Evolutionary conservation across 2,113 vertebrate genomes (phyloP), one percentile per base, ranked within the genome.

Genomic region (Nothobranchius kuhntae): DNA sequence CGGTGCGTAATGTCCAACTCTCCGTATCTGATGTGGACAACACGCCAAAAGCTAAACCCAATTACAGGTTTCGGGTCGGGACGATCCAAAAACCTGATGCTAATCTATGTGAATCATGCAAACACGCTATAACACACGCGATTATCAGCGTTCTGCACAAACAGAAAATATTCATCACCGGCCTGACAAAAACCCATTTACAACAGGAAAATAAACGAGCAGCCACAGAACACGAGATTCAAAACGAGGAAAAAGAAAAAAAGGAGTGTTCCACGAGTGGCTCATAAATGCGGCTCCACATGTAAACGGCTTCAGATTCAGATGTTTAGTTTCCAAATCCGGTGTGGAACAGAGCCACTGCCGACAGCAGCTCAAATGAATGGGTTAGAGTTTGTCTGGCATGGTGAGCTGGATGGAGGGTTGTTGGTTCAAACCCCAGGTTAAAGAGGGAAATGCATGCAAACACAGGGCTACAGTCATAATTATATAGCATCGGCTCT

Each of bases 1-100:
- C 66, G 75, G 69, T 75, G 61, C 54, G 50, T 80, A 73, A 79
- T 75, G 70, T 61, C 50, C 63, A 46, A 63, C 61, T 60, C 45
- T 2, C 66, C 36, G 50, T 78, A 80, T 89, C 78, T 78, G 78
- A 88, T 86, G 72, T 80, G 80, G 78, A 78, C 65, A 70, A 50
- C 68, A 40, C 21, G 67, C 64, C 68, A 66, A 57, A 83, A 81
- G 73, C 75, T 55, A 55, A 76, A 38, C 51, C 61, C 68, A 83
- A 73, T 75, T 82, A 73, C 54, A 75, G 61, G 10, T 51, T 53
- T 58, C 51, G 54, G 57, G 70, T 46, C 45, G 53, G 54, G 4
- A 2, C 46, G 13, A 66, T 73, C 61, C 56, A 36, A 60, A 7
- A 52, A 61, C 64, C 70, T 38, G 30, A 61, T 67, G 60, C 48